A percentile compares a stretch with the other conserved stretches of the same genome.
phyloP scores from a whole-genome alignment of 2,113 vertebrate species.

The Steatornis caripensis region DNA sequence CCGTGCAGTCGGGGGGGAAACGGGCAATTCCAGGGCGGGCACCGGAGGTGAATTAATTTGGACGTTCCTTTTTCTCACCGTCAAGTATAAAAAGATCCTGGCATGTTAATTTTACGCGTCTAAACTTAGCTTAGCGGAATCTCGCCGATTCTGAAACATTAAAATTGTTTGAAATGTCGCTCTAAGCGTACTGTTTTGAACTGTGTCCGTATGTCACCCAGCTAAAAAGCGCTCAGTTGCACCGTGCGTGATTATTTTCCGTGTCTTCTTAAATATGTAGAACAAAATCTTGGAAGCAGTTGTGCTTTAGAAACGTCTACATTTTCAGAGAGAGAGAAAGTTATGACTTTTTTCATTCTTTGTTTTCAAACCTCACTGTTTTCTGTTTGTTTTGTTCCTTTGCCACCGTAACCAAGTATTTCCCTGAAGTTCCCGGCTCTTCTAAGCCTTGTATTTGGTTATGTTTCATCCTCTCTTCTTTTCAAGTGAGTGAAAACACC shows the following conservation, averaged over 20 bases:
- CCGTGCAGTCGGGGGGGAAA: background rate
- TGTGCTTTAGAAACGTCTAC: background rate
- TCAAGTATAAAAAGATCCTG: background rate
- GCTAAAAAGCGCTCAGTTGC: background rate
- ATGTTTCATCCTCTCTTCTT: background rate
- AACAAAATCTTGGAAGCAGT: background rate
- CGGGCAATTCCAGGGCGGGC: background rate
- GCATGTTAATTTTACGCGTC: background rate
- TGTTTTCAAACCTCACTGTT: background rate
- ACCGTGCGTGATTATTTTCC: accelerated
- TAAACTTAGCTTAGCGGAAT: background rate
- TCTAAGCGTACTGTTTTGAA: accelerated
- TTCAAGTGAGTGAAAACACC: background rate
- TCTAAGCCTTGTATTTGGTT: background rate
- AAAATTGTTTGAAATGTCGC: background rate
- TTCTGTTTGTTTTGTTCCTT: background rate
- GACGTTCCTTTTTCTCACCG: background rate
- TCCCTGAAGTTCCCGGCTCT: background rate
- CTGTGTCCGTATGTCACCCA: accelerated
- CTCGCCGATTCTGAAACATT: background rate
- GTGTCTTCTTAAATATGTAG: background rate
- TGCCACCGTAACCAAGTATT: background rate
- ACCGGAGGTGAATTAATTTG: background rate
- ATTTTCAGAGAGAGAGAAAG: background rate
- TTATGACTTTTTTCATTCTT: background rate